Evolutionary conservation across 2,888 invertebrate genomes (phyloP), one percentile per base, ranked within the genome.

Genomic region (Scaptomyza caliginosa): DNA sequence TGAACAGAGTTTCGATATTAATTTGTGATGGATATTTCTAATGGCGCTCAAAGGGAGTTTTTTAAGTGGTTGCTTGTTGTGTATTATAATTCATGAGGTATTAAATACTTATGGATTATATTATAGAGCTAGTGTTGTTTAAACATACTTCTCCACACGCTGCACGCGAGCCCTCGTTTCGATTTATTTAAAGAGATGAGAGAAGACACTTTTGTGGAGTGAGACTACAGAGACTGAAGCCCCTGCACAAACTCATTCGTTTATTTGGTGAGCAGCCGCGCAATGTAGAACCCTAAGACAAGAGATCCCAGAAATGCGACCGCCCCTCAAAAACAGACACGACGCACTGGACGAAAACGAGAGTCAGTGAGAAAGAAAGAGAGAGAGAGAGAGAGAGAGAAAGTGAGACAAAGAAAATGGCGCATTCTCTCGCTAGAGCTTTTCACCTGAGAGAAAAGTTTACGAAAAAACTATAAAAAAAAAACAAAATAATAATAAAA

Each of bases 121-220:
- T 78, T 68, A 58, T 52, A 75, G 76, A 67, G 60, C 59, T 80
- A 84, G 71, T 87, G 74, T 85, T 71, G 71, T 77, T 81, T 73
- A 54, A 83, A 84, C 84, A 84, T 84, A 84, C 84, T 84, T 88
- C 86, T 88, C 88, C 86, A 68, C 70, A 84, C 80, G 83, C 80
- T 86, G 88, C 84, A 75, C 86, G 73, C 88, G 86, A 84, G 84
- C 84, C 88, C 84, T 83, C 86, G 72, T 60, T 76, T 77, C 58
- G 66, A 67, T 79, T 64, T 57, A 77, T 48, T 78, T 65, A 74
- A 59, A 69, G 59, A 76, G 70, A 60, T 67, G 73, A 59, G 59
- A 74, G 63, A 63, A 65, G 64, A 65, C 59, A 59, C 58, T 54
- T 67, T 54, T 70, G 65, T 36, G 55, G 57, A 59, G 51, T 43